These are phyloP conservation scores for Pelosia muscerda DNA, from an alignment of 2,888 invertebrate species.

Conservation along the genomic window DNA sequence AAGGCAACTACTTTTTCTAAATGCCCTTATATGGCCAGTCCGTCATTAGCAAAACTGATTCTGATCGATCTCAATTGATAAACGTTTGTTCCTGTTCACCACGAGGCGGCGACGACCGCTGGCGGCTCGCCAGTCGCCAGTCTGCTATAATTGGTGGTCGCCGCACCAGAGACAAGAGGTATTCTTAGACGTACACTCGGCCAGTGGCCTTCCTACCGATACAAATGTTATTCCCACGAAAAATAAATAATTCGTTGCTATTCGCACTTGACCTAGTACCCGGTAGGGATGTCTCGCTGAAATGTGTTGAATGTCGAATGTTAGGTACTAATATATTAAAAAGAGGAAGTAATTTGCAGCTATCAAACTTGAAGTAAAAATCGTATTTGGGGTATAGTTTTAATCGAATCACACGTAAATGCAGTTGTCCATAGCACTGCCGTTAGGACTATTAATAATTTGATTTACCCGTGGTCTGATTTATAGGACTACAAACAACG, in stretches of 20 bases:
- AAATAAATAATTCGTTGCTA: conserved; percentile 65
- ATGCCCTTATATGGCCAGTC: not conserved
- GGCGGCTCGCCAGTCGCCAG: conserved; percentile 93
- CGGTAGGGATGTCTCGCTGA: conserved; percentile 53
- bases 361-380: not conserved
- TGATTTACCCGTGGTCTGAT: too few relatives aligned
- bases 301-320: not conserved
- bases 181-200: conserved; percentile 89
- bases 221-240: conserved; percentile 66
- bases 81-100: conserved; percentile 76
- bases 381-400: too few relatives aligned
- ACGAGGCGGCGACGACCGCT: conserved; percentile 82
- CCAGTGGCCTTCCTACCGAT: conserved; percentile 79
- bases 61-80: conserved; percentile 78
- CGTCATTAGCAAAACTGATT: conserved; percentile 31
- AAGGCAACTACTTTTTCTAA: not conserved
- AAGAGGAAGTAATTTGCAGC: not conserved
- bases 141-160: conserved; percentile 96
- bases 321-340: not conserved
- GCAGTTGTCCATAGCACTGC: too few relatives aligned
- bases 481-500: too few relatives aligned
- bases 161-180: conserved; percentile 87
- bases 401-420: too few relatives aligned
- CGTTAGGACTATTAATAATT: too few relatives aligned
- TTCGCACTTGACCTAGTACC: conserved; percentile 85